phyloP scores from a whole-genome alignment of 1,140 invertebrate species.

The Phenacoccus solenopsis region DNA sequence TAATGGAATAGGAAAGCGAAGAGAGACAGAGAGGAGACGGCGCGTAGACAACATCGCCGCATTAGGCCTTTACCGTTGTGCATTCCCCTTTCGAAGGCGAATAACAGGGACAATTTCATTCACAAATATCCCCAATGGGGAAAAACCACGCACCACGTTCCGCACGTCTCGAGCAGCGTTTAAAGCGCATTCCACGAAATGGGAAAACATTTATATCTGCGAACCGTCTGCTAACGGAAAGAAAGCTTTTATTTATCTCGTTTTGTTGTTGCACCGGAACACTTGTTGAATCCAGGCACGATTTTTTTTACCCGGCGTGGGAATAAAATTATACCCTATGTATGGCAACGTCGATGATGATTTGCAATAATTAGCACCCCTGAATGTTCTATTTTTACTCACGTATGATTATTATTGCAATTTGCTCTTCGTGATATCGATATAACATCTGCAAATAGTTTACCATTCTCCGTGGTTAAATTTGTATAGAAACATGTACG shows the following conservation, averaged over 20 bases:
- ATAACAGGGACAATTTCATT: conserved; percentile 15
- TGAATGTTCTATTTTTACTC: background rate
- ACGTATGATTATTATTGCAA: too few species aligned
- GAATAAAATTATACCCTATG: too few species aligned
- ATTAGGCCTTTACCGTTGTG: background rate
- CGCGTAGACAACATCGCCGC: background rate
- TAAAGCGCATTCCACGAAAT: background rate
- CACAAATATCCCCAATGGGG: conserved; percentile 8
- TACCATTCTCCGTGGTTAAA: too few species aligned
- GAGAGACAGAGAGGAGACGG: background rate
- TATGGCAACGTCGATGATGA: background rate
- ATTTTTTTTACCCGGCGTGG: background rate
- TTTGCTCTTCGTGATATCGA: too few species aligned
- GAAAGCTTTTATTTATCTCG: conserved; percentile 3
- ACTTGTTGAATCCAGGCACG: conserved; percentile 3
- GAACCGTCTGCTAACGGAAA: background rate
- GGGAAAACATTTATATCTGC: conserved; percentile 10
- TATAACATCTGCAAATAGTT: too few species aligned
- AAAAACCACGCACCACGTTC: background rate
- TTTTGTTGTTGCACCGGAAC: background rate
- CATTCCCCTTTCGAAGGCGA: background rate
- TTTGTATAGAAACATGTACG: too few species aligned
- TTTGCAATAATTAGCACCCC: background rate
- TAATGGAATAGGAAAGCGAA: background rate
- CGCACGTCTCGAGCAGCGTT: background rate